These are phyloP conservation scores for Lepilemur septentrionalis DNA, from an alignment of 2,797 vertebrate genomes.

Conservation along the genomic window DNA sequence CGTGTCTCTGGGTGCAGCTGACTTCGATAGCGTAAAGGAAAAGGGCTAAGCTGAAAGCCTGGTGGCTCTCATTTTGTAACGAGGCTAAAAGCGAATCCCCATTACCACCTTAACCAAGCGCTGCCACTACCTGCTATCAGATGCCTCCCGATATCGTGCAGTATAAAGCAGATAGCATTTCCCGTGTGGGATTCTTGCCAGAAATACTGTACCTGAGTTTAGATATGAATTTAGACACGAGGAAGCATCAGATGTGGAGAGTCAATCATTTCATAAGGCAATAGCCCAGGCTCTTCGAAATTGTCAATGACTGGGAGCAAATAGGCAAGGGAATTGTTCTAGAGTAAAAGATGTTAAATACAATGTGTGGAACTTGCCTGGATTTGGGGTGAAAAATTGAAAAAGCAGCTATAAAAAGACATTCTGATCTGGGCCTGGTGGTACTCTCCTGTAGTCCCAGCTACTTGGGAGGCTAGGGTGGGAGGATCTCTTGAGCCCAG, in stretches of 20 bases:
- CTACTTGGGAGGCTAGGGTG: neutral
- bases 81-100: neutral
- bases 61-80: neutral
- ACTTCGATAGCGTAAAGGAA: neutral
- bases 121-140: neutral
- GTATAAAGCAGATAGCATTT: neutral
- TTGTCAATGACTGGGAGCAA: neutral
- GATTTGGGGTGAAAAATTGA: neutral
- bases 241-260: neutral
- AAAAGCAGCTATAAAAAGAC: conserved; percentile 3
- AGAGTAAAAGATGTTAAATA: neutral
- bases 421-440: neutral
- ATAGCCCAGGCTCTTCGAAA: neutral
- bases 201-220: neutral
- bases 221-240: neutral
- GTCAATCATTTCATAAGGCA: neutral
- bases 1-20: neutral
- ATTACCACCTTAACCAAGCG: neutral
- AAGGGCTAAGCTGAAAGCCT: neutral
- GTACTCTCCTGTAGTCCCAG: neutral
- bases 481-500: neutral
- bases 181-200: neutral
- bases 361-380: neutral
- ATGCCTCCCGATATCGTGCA: neutral
- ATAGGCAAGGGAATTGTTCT: neutral